Evolutionary conservation across 1,140 invertebrate genomes (phyloP), one percentile per base, ranked within the genome.

Genomic region (Cotesia glomerata): DNA sequence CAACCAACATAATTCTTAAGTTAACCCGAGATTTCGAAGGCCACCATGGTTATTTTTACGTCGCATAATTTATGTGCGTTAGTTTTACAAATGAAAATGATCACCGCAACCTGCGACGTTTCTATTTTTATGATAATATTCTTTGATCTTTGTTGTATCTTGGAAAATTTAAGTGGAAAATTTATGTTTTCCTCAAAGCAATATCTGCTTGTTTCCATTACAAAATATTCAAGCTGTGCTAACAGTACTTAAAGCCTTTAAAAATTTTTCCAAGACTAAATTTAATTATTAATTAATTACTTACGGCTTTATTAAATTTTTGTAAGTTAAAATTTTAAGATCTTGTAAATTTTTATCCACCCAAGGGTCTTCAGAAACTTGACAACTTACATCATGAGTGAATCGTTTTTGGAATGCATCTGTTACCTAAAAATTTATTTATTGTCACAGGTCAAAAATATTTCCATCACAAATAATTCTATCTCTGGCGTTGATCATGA

Each of bases 41-140:
- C 45, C 63, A 51, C 45, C 7, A 5, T 32, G 63, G 63, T 65
- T 65, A 65, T 65, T 65, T 65, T 65, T 65, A 65, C 63, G 63
- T 65, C 63, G 63, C 39, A 35, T 32, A 65, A 65, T 14, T 65
- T 35, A 39, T 35, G 61, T 45, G 16, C n/a, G 36, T 39, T 65
- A 49, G 63, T 14, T 45, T 45, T 45, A 45, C 39, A 45, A 45
- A 45, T 45, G 39, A 45, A 45, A 65, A 65, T 35, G 8, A 65
- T 35, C 61, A 8, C 14, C 45, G 14, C 63, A 65, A 65, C 36
- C 63, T 65, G 63, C 45, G 63, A 65, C 45, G 63, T 51, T 65
- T 65, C 63, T 65, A 65, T 65, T 65, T 65, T 65, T 65, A 51
- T 65, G n/a, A 51, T 45, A 65, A 65, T 51, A 51, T 65, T 52